Conservation (phyloP, 2,113 vertebrate species). For the Bos taurus region DNA sequence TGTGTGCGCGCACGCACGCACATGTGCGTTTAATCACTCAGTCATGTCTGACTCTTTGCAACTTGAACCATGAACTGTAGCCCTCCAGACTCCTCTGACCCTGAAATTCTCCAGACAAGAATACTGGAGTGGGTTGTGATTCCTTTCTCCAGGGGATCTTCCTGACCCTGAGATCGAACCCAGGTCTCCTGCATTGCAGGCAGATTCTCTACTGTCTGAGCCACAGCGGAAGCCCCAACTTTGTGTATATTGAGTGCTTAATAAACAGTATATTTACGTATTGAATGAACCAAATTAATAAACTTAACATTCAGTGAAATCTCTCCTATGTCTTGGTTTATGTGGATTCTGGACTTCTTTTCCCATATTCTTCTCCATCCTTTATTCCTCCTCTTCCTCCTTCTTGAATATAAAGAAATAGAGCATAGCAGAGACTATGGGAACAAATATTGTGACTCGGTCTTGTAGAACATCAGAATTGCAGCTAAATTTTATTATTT, state of each 20-base stretch:
- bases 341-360: not conserved
- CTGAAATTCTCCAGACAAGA: not conserved
- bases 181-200: not conserved
- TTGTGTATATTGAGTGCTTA: not conserved
- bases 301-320: not conserved
- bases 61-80: not conserved
- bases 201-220: not conserved
- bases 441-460: not conserved
- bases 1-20: accelerated
- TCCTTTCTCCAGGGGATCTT: not conserved
- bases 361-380: not conserved
- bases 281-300: not conserved
- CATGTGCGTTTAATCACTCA: not conserved
- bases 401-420: not conserved
- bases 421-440: not conserved
- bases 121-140: not conserved
- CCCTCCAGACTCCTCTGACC: not conserved
- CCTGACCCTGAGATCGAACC: not conserved
- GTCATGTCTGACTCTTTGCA: not conserved
- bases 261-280: not conserved
- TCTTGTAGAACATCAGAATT: not conserved
- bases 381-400: not conserved
- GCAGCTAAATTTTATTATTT: not conserved
- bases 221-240: not conserved
- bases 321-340: not conserved